phyloP scores from a whole-genome alignment of 1,140 invertebrate genomes.

The Cephus cinctus region DNA sequence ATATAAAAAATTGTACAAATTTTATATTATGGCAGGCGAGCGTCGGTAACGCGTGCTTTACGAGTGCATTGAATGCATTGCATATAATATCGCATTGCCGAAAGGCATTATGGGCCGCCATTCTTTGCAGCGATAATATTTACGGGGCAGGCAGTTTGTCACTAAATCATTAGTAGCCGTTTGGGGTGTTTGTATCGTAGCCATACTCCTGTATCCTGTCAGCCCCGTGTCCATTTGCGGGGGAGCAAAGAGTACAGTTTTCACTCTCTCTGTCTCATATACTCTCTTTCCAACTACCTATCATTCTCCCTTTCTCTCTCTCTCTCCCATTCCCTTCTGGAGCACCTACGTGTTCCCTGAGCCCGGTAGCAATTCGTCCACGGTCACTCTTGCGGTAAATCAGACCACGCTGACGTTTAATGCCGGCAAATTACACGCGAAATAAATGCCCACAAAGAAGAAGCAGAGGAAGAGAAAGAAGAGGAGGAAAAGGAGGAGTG shows the following conservation, averaged over 20 bases:
- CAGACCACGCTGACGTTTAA: slow-evolving; percentile 51
- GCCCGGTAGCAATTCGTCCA: slow-evolving; percentile 49
- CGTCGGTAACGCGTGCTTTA: no score
- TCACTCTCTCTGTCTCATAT: not conserved
- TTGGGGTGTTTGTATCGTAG: slow-evolving; percentile 15
- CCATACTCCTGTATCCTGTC: slow-evolving; percentile 14
- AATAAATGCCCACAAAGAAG: slow-evolving; percentile 44
- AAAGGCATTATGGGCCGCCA: slow-evolving; percentile 16
- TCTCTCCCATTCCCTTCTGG: not conserved
- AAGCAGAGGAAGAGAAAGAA: no score
- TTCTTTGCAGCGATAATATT: slow-evolving; percentile 28
- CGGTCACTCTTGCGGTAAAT: slow-evolving; percentile 49
- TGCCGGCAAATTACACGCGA: slow-evolving; percentile 53
- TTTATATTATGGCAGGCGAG: slow-evolving; percentile 8
- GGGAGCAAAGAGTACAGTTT: not conserved
- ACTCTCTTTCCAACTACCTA: not conserved
- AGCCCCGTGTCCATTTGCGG: not conserved
- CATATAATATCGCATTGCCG: no score
- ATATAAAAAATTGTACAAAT: not conserved
- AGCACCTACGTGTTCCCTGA: slow-evolving; percentile 43
- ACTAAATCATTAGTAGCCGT: slow-evolving; percentile 41
- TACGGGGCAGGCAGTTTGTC: slow-evolving; percentile 38
- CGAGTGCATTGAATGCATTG: no score
- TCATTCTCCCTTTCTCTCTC: not conserved
- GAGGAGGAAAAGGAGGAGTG: no score